Conservation (phyloP, 2,888 invertebrate species). For the Cheilosia vulpina region DNA sequence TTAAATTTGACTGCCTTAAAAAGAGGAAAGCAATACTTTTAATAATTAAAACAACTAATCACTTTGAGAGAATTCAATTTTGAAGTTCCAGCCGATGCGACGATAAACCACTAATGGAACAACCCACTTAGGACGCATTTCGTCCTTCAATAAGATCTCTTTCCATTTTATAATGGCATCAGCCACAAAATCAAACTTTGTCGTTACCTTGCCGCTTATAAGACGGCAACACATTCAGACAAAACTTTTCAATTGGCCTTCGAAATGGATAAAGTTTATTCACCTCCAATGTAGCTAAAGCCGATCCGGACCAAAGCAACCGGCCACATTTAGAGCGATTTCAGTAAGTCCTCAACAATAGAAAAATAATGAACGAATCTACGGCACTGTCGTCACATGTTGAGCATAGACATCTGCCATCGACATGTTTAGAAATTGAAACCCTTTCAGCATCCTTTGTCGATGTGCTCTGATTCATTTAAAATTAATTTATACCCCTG, state of each 20-base stretch:
- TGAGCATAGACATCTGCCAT: constrained; percentile 49
- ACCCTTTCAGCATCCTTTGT: constrained; percentile 36
- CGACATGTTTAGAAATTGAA: constrained; percentile 27
- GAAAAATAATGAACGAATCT: constrained; percentile 36
- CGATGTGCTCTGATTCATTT: constrained; percentile 49
- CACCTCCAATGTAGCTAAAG: neutral
- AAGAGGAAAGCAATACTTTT: no score
- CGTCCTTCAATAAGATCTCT: no score
- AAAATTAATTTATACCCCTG: constrained; percentile 55
- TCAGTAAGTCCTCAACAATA: constrained; percentile 19
- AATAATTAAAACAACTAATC: no score
- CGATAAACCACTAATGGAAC: no score
- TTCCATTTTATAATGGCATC: no score
- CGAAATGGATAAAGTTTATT: constrained; percentile 3
- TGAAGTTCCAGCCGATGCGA: no score
- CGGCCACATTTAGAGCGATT: constrained; percentile 3
- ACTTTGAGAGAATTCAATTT: no score
- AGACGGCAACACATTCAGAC: constrained; percentile 22
- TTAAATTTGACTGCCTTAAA: no score
- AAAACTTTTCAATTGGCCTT: constrained; percentile 38
- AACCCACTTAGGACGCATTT: no score
- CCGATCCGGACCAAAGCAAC: neutral
- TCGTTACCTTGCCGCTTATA: neutral
- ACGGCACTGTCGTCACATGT: constrained; percentile 22
- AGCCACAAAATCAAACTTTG: neutral